phyloP scores from a whole-genome alignment of 2,888 invertebrate genomes.

The Stratiomys singularior region DNA sequence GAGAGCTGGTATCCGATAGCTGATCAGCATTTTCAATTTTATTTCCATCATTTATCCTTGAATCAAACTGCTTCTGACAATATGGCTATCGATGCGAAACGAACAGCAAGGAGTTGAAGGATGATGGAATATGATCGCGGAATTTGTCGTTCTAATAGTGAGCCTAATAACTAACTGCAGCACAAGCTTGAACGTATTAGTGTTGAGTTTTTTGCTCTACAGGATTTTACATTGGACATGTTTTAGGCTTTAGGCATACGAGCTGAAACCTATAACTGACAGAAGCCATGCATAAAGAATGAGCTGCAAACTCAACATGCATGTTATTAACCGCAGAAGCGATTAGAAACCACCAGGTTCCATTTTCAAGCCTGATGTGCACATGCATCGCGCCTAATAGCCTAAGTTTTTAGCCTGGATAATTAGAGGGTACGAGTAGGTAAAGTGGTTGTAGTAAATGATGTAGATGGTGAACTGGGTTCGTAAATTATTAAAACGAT shows the following conservation, averaged over 20 bases:
- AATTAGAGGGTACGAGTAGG: neutral
- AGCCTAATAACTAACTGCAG: constrained; percentile 9
- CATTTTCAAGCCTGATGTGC: neutral
- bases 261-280: neutral
- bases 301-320: constrained; percentile 11
- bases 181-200: neutral
- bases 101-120: neutral
- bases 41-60: constrained; percentile 24
- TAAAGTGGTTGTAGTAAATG: neutral
- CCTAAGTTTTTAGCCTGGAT: neutral
- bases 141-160: too few species aligned
- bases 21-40: constrained; percentile 33
- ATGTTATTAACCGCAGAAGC: constrained; percentile 12
- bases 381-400: neutral
- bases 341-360: neutral
- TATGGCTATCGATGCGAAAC: neutral
- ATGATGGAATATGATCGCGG: too few species aligned
- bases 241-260: too few species aligned
- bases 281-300: constrained; percentile 23
- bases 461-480: neutral
- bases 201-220: too few species aligned
- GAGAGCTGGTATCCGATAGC: constrained; percentile 12
- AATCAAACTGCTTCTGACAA: constrained; percentile 35
- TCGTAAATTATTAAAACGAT: neutral
- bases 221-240: too few species aligned